Base-by-base conservation (phyloP, 1,140 invertebrate genomes). In the Orchesella cincta region DNA sequence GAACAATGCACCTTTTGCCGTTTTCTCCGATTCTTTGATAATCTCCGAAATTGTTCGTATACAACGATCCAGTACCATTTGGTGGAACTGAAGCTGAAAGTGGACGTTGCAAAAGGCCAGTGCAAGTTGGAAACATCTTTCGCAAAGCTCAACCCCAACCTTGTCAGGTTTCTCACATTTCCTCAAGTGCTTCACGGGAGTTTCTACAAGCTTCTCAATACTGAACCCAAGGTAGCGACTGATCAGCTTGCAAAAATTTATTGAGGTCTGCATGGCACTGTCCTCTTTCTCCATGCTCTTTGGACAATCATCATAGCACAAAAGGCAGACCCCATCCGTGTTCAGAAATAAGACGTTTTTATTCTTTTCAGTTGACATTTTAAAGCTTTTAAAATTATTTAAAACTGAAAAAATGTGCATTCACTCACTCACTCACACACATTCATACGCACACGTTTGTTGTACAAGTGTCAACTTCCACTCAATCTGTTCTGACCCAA, bases 11-110 rank as follows among this genome's bases (percentile, higher is more conserved):
- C 3, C 62, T 8, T 8, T 14, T 29, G 28, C n/a, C 31, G 29
- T 67, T n/a, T 33, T 67, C 8, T 67, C 29, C 8, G 62, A 26
- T 1, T 67, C 62, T 33, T 33, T 29, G n/a, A 67, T 67, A 1
- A 67, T 33, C 29, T 33, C 62, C 12, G 62, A 3, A 14, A 67
- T 31, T 5, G 62, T 18, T 31, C 31, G 26, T 3, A 67, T 29
- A 33, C 62, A 67, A 1, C 31, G 62, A 14, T 67, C 62, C 3
- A 67, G 62, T n/a, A 67, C 12, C 62, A 67, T 67, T 67, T 67
- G 62, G 12, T 67, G 26, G 62, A 31, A 31, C 14, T 33, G 26
- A 3, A 67, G 26, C n/a, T 67, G 62, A 29, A 67, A 67, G 1
- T 67, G 62, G 62, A 67, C 28, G 2, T 67, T 3, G 23, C 62